Evolutionary conservation across 2,888 invertebrate species (phyloP), one percentile per base, ranked within the genome.

Genomic region (Drosophila picticornis): DNA sequence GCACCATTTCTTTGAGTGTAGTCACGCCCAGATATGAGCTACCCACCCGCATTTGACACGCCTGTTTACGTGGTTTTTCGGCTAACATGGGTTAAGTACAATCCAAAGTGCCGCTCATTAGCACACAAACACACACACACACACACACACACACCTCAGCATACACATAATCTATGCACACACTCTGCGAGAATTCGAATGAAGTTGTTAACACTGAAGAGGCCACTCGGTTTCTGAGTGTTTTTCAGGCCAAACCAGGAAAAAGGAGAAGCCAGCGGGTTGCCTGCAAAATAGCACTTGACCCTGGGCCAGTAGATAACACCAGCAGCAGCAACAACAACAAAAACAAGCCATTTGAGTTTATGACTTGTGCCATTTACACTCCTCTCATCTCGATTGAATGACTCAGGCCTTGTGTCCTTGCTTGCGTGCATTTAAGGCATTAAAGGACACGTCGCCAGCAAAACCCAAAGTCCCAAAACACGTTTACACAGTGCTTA

Each of bases 1-100:
- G 25, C 22, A 11, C 16, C 10, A 27, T 29, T 56, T 56, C 27
- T 25, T 7, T 27, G 6, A 13, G 46, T 55, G 52, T 48, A 25
- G 43, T 43, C 27, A 67, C 57, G 25, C 22, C 27, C 29, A 53
- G 27, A 56, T n/a, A 38, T 19, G 55, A 36, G 67, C 80, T 86
- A 76, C 81, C 83, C 82, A 66, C 29, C 4, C 48, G 40, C 65
- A 70, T 72, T 69, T 77, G 71, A 55, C 82, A 80, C 80, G 83
- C 90, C 80, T 55, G 67, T 64, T 81, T 62, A 60, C 62, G 80
- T 60, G 71, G 78, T 79, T 77, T 79, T 90, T 88, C 64, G 77
- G 70, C 31, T 71, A 80, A 85, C 90, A 88, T 80, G 88, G 90
- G 83, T 86, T 77, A 88, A 87, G 84, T 80, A 73, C 67, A 77